A percentile compares a stretch with the other conserved stretches of the same genome.
These are phyloP conservation scores for Condylura cristata DNA, from an alignment of 2,113 vertebrate species.

Conservation along the genomic window DNA sequence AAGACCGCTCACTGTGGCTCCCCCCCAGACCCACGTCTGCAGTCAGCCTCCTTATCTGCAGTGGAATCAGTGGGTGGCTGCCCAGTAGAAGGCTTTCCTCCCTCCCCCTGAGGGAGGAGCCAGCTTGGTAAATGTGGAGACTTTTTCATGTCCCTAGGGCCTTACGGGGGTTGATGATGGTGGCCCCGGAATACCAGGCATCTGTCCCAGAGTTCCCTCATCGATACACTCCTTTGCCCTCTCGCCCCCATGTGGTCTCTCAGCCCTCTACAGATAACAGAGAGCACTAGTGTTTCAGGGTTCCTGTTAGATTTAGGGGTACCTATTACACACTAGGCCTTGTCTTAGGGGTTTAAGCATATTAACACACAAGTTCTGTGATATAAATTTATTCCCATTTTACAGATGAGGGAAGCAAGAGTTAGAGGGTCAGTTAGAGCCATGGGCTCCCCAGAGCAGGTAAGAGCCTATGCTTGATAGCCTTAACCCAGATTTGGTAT, in stretches of 20 bases:
- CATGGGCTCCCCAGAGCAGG: not conserved
- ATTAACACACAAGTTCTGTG: no score
- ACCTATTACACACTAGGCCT: not conserved
- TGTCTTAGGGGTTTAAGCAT: not conserved
- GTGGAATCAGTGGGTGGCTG: no score
- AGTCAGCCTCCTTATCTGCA: not conserved
- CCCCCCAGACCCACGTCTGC: accelerated
- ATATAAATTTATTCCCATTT: not conserved
- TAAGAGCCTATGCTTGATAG: accelerated
- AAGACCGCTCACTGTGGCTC: not conserved
- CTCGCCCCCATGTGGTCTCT: accelerated
- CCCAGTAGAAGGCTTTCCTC: no score
- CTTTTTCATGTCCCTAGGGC: not conserved
- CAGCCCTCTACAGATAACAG: not conserved
- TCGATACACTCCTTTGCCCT: not conserved
- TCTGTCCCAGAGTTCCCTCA: not conserved
- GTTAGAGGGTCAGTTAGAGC: not conserved
- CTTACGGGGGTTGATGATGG: accelerated
- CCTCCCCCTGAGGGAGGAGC: not conserved
- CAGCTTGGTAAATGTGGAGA: not conserved
- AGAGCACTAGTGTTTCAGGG: not conserved
- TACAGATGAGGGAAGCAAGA: not conserved
- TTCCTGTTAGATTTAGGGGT: not conserved
- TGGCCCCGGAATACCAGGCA: accelerated
- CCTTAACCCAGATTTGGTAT: not conserved